phyloP scores from a whole-genome alignment of 2,113 vertebrate species.

The Cyphomyrus plagiostoma region DNA sequence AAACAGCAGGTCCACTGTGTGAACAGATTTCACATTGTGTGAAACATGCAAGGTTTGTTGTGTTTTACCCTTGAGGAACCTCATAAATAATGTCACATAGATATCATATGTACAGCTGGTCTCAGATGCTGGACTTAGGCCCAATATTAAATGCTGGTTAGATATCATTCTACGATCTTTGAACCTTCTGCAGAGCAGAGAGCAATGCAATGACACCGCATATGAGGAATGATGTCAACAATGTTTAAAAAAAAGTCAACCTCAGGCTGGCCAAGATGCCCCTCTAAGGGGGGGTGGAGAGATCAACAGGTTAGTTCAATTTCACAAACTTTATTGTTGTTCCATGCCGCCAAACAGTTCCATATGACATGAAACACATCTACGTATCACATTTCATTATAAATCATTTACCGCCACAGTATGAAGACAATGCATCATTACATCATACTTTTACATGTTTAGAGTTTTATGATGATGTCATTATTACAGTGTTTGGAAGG shows the following conservation, averaged over 20 bases:
- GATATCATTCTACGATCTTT: not conserved
- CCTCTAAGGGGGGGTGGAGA: not conserved
- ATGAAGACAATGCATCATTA: not conserved
- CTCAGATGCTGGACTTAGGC: not conserved
- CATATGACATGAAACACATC: conserved; percentile 11
- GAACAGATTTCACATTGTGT: not conserved
- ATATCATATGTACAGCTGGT: not conserved
- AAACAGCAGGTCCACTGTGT: not conserved
- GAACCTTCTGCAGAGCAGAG: not conserved
- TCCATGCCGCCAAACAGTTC: not conserved
- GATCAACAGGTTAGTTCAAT: not conserved
- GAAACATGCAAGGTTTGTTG: not conserved
- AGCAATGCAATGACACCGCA: not conserved
- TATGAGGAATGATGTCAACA: not conserved
- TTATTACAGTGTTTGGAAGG: not conserved
- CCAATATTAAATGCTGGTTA: not conserved
- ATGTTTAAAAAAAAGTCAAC: not conserved
- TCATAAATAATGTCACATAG: not conserved
- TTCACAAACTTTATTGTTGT: not conserved
- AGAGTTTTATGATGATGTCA: conserved; percentile 6
- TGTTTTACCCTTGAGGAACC: not conserved
- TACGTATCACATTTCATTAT: not conserved
- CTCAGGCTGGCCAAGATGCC: not conserved
- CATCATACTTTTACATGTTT: conserved; percentile 6
- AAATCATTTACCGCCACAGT: not conserved